phyloP scores from a whole-genome alignment of 2,888 invertebrate genomes.

The Leptopterna dolabrata region DNA sequence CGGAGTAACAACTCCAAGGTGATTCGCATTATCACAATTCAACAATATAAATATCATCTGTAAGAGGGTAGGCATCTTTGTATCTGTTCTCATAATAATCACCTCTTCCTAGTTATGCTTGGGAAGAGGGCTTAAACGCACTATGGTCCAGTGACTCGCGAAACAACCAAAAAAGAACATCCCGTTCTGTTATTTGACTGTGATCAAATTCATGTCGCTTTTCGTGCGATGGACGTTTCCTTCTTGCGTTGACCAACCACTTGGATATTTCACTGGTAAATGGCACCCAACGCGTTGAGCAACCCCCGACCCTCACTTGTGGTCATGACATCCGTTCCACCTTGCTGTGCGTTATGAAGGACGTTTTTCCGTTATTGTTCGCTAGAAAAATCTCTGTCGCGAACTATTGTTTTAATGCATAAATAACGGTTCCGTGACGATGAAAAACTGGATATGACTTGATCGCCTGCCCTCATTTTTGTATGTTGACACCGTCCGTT shows the following conservation, averaged over 20 bases:
- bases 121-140: background rate
- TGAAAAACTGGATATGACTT: background rate
- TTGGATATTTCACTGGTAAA: background rate
- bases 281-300: background rate
- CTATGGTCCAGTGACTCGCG: background rate
- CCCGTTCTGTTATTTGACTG: background rate
- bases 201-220: background rate
- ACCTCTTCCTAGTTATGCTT: background rate
- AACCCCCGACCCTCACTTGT: background rate
- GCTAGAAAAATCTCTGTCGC: background rate
- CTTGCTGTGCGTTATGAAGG: background rate
- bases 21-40: background rate
- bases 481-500: background rate
- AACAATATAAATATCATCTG: background rate
- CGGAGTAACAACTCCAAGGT: background rate
- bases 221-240: background rate
- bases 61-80: background rate
- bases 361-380: background rate
- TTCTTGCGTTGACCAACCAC: background rate
- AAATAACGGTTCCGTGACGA: background rate
- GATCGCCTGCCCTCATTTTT: background rate
- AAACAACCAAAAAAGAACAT: background rate
- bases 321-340: background rate
- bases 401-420: background rate
- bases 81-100: background rate